Evolutionary conservation across 1,140 invertebrate species (phyloP), one percentile per base, ranked within the genome.

Genomic region (Samia ricini): DNA sequence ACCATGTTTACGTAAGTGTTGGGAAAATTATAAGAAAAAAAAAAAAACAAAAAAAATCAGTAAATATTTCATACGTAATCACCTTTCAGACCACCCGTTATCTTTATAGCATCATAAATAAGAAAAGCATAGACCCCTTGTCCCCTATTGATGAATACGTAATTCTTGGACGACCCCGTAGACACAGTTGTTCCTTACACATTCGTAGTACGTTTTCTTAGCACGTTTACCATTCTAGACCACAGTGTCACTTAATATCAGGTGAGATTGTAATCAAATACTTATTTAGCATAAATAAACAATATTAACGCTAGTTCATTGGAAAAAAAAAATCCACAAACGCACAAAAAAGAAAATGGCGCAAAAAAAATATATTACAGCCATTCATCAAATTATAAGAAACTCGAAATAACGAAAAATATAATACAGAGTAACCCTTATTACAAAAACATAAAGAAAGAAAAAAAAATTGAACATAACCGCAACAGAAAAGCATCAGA

Each of bases 381-480:
- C n/a, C n/a, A n/a, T n/a, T n/a, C n/a, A n/a, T n/a, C n/a, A n/a
- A n/a, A n/a, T n/a, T n/a, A n/a, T n/a, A n/a, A n/a, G n/a, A n/a
- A n/a, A n/a, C n/a, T n/a, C n/a, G n/a, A n/a, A n/a, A n/a, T n/a
- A n/a, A n/a, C n/a, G n/a, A n/a, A n/a, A n/a, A n/a, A n/a, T n/a
- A n/a, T n/a, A n/a, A n/a, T n/a, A n/a, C n/a, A n/a, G n/a, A 29
- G 26, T 29, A 5, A 42, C 33, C 3, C 15, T 42, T 42, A 42
- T 12, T 42, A 4, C 10, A 42, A 42, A 0, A 1, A 7, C 1
- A 7, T 15, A 12, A 4, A 12, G 12, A 15, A 42, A 42, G 4
- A 42, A 15, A 56, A 29, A 5, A 56, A 29, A 33, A 33, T 33
- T 56, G 20, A n/a, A 52, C 51, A 42, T 42, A 42, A 42, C 33